Evolutionary conservation across 2,797 vertebrate genomes (phyloP).

Genomic region (Pyrrhura leucotis): DNA sequence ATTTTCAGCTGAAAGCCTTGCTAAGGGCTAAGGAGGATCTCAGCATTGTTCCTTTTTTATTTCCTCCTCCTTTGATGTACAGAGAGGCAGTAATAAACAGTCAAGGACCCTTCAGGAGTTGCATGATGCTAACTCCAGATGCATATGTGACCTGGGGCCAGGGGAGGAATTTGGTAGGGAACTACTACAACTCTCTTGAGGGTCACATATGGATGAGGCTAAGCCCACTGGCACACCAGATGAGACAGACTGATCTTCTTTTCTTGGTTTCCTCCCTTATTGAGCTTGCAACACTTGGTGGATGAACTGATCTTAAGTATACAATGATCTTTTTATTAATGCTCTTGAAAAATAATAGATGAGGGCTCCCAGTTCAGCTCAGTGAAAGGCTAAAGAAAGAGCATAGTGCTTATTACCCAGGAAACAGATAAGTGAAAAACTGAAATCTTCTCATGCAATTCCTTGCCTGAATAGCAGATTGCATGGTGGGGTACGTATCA

Average conservation of each 20-base stretch:
- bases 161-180: neutral
- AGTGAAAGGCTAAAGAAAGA: neutral
- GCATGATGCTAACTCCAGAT: neutral
- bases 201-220: neutral
- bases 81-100: neutral
- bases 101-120: neutral
- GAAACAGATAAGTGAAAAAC: neutral
- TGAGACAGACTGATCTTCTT: neutral
- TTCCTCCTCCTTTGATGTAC: neutral
- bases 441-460: neutral
- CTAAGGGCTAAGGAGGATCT: neutral
- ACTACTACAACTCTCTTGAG: neutral
- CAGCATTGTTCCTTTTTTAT: neutral
- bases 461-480: neutral
- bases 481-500: neutral
- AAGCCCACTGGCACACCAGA: neutral
- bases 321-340: neutral
- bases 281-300: neutral
- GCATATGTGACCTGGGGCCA: neutral
- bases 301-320: neutral
- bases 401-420: neutral
- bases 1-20: conserved; percentile 8
- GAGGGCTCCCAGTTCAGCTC: neutral
- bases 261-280: neutral
- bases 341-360: neutral